Conservation (phyloP, 2,888 invertebrate species). For the Synergus itoensis region DNA sequence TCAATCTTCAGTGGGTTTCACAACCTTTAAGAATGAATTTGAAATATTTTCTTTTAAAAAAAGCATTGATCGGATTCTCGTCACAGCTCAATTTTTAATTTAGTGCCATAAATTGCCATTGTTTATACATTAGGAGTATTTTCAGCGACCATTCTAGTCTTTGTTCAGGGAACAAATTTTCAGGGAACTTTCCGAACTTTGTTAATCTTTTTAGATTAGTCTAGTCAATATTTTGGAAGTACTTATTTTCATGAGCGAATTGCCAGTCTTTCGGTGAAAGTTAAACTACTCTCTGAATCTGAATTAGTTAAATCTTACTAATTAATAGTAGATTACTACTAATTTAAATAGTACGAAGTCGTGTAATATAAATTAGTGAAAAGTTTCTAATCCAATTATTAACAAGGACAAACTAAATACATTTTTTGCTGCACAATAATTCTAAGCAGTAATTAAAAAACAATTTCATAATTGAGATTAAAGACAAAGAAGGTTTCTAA, state of each 20-base stretch:
- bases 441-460: no score
- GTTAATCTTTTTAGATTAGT: constrained; percentile 30
- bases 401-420: no score
- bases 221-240: constrained; percentile 56
- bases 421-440: no score
- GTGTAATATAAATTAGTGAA: no score
- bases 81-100: constrained; percentile 32
- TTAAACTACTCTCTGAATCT: no score
- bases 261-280: background rate
- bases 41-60: background rate
- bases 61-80: background rate
- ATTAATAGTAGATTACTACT: no score
- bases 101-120: constrained; percentile 72
- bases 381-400: no score
- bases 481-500: no score
- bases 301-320: no score
- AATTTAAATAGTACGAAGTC: no score
- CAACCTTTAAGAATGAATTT: background rate
- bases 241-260: background rate
- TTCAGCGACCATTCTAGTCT: constrained; percentile 51
- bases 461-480: no score
- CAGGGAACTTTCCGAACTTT: background rate
- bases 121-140: constrained; percentile 44
- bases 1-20: background rate
- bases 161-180: constrained; percentile 45